Conservation (phyloP, 2,888 invertebrate genomes). For the Brassicogethes aeneus region DNA sequence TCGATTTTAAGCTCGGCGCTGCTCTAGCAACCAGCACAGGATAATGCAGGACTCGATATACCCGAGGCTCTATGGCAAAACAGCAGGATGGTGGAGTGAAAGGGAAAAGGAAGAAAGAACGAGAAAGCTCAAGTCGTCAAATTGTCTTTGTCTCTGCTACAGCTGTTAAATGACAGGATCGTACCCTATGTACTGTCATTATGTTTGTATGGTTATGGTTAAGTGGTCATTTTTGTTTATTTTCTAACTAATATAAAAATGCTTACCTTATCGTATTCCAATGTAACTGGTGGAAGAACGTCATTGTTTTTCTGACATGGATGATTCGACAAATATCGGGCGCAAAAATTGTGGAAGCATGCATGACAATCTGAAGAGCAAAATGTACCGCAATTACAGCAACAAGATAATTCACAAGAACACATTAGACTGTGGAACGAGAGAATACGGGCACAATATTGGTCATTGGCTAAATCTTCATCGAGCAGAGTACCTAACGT, state of each 20-base stretch:
- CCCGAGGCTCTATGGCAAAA: too few species aligned
- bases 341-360: conserved; percentile 54
- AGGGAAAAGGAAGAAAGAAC: not conserved
- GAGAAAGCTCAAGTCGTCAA: not conserved
- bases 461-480: conserved; percentile 16
- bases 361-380: conserved; percentile 56
- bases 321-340: conserved; percentile 37
- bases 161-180: not conserved
- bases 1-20: too few species aligned
- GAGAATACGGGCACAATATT: conserved; percentile 39
- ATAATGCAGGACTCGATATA: too few species aligned
- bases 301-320: conserved; percentile 39
- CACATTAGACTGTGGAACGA: conserved; percentile 43
- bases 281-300: conserved; percentile 33
- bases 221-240: too few species aligned
- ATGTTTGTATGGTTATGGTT: too few species aligned
- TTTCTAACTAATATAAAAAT: too few species aligned
- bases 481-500: too few species aligned
- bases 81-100: too few species aligned
- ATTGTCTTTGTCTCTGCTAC: conserved; percentile 4
- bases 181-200: not conserved
- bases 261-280: conserved; percentile 43
- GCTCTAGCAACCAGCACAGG: too few species aligned
- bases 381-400: conserved; percentile 53
- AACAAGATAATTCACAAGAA: conserved; percentile 45